Evolutionary conservation across 2,113 vertebrate genomes (phyloP).

Genomic region (Pseudopodoces humilis): DNA sequence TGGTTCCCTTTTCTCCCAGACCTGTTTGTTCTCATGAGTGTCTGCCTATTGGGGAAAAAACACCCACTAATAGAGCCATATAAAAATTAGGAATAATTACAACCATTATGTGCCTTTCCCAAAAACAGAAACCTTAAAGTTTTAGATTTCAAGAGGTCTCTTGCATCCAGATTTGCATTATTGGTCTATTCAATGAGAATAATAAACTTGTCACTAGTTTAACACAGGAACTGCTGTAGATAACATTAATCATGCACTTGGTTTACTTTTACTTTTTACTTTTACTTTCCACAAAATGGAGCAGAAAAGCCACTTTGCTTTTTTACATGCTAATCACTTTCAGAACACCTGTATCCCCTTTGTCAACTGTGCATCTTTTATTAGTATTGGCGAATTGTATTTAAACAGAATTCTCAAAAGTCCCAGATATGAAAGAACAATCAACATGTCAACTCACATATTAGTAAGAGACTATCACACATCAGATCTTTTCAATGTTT

Average conservation of each 20-base stretch:
- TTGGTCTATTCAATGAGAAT: background rate
- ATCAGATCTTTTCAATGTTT: constrained; percentile 52
- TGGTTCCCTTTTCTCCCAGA: background rate
- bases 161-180: background rate
- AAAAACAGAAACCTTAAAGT: background rate
- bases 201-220: background rate
- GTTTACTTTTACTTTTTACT: background rate
- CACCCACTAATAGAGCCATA: background rate
- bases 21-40: background rate
- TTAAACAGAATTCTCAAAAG: constrained; percentile 33
- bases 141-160: background rate
- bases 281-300: background rate
- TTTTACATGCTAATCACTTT: background rate
- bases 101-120: background rate
- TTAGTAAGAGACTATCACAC: constrained; percentile 46
- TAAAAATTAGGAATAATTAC: background rate
- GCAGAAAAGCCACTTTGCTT: background rate
- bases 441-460: constrained; percentile 66
- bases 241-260: background rate
- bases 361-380: background rate
- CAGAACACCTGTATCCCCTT: constrained; percentile 24
- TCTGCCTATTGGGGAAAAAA: background rate
- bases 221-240: background rate
- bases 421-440: constrained; percentile 56
- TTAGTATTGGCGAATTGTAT: background rate